A percentile compares a stretch with the other conserved stretches of the same genome.
Conservation (phyloP, 1,140 invertebrate species). For the Heliothis virescens region DNA sequence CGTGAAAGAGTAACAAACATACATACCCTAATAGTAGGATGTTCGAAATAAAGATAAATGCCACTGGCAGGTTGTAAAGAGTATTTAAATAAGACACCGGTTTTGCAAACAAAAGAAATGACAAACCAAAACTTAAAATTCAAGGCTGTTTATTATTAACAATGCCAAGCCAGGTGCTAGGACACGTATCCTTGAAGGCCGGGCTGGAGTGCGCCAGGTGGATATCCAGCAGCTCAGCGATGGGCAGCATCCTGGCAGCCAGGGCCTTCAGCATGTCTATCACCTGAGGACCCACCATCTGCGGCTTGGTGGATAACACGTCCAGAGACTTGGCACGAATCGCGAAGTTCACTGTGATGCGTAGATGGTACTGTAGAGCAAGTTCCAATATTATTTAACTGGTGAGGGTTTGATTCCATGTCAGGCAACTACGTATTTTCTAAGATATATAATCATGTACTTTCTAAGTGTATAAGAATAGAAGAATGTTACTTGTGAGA, state of each 20-base stretch:
- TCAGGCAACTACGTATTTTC: neutral
- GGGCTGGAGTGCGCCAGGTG: slow-evolving; percentile 75
- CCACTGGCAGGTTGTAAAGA: too few relatives aligned
- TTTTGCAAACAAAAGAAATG: too few relatives aligned
- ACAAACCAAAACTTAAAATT: slow-evolving; percentile 14
- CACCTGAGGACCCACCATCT: slow-evolving; percentile 69
- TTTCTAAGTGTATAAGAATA: too few relatives aligned
- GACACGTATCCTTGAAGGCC: slow-evolving; percentile 75
- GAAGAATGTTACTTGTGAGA: neutral
- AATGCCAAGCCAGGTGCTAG: slow-evolving; percentile 74
- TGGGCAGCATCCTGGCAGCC: slow-evolving; percentile 66
- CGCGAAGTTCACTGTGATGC: slow-evolving; percentile 73
- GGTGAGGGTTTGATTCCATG: too few relatives aligned
- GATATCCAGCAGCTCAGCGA: slow-evolving; percentile 73
- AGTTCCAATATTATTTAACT: neutral
- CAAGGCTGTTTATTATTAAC: slow-evolving; percentile 77
- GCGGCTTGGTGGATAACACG: slow-evolving; percentile 68
- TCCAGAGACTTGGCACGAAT: slow-evolving; percentile 64
- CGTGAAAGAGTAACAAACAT: too few relatives aligned
- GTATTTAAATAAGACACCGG: too few relatives aligned
- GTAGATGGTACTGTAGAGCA: slow-evolving; percentile 72
- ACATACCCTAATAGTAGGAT: too few relatives aligned
- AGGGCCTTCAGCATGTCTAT: slow-evolving; percentile 72
- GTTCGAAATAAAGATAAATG: too few relatives aligned
- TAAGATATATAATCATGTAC: neutral